A percentile compares a stretch with the other conserved stretches of the same genome.
Conservation (phyloP, 2,888 invertebrate species). For the Drosophila conformis region DNA sequence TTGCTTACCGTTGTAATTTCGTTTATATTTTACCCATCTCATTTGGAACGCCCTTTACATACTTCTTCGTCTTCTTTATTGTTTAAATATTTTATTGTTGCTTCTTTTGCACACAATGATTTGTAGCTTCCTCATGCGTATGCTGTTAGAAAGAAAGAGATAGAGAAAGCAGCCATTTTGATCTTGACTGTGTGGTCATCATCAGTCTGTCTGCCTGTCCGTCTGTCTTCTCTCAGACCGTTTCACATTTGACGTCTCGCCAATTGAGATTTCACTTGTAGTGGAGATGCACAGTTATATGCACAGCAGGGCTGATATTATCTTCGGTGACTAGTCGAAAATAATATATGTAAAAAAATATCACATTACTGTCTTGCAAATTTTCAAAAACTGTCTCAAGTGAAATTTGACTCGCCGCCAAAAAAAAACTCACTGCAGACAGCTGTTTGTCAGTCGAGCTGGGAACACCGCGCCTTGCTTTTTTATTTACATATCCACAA, state of each 20-base stretch:
- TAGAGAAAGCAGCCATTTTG: conserved; percentile 41
- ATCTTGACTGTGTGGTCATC: conserved; percentile 41
- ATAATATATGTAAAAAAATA: conserved; percentile 23
- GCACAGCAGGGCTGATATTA: conserved; percentile 29
- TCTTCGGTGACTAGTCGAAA: conserved; percentile 24
- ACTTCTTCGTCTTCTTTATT: conserved; percentile 30
- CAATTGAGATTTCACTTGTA: conserved; percentile 55
- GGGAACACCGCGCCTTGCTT: conserved; percentile 15
- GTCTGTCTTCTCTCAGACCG: conserved; percentile 27
- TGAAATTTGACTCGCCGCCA: conserved; percentile 62
- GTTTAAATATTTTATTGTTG: conserved; percentile 35
- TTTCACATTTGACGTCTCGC: conserved; percentile 33
- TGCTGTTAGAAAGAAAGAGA: conserved; percentile 17
- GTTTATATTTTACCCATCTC: conserved; percentile 28
- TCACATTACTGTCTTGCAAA: conserved; percentile 53
- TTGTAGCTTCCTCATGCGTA: conserved; percentile 33
- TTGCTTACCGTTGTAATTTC: conserved; percentile 25
- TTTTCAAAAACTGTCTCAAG: conserved; percentile 45
- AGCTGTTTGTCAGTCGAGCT: conserved; percentile 36
- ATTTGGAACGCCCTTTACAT: conserved; percentile 13
- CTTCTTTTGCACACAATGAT: conserved; percentile 34
- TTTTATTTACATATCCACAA: conserved; percentile 28
- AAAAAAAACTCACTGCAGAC: conserved; percentile 25
- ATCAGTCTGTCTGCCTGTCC: conserved; percentile 20
- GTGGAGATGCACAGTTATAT: conserved; percentile 31